Conservation (phyloP, 2,888 invertebrate species). For the Tridacna crocea region DNA sequence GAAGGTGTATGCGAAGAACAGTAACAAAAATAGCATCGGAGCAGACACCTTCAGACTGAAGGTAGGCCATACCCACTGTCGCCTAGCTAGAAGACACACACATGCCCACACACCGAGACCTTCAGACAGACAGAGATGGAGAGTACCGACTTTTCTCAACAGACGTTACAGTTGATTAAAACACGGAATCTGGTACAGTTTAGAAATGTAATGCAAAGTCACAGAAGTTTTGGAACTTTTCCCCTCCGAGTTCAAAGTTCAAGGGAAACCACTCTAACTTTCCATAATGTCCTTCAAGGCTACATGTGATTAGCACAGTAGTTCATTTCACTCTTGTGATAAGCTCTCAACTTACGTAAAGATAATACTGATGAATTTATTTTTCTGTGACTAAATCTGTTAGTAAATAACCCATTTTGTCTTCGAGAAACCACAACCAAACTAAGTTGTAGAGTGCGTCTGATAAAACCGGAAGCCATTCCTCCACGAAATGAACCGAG, state of each 20-base stretch:
- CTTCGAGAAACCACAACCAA: slow-evolving; percentile 5
- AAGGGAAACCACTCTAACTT: slow-evolving; percentile 14
- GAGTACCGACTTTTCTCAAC: too few species aligned
- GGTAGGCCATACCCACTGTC: too few species aligned
- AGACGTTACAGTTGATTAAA: too few species aligned
- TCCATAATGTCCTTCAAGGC: background rate
- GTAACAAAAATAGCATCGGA: too few species aligned
- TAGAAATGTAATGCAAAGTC: too few species aligned
- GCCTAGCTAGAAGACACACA: too few species aligned
- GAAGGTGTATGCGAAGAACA: too few species aligned
- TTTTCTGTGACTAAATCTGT: background rate
- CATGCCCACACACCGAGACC: too few species aligned
- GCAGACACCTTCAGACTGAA: too few species aligned
- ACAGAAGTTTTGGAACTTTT: too few species aligned
- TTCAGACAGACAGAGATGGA: too few species aligned
- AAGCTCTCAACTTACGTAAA: slow-evolving; percentile 12
- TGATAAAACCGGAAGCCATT: slow-evolving; percentile 39
- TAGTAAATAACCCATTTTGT: background rate
- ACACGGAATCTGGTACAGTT: too few species aligned
- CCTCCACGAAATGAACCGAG: background rate
- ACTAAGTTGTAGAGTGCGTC: slow-evolving; percentile 12
- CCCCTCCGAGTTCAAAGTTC: background rate
- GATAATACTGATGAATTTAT: slow-evolving; percentile 7
- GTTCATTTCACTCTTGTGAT: background rate
- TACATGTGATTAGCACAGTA: background rate